phyloP scores from a whole-genome alignment of 2,113 vertebrate species.

The Quiscalus mexicanus region DNA sequence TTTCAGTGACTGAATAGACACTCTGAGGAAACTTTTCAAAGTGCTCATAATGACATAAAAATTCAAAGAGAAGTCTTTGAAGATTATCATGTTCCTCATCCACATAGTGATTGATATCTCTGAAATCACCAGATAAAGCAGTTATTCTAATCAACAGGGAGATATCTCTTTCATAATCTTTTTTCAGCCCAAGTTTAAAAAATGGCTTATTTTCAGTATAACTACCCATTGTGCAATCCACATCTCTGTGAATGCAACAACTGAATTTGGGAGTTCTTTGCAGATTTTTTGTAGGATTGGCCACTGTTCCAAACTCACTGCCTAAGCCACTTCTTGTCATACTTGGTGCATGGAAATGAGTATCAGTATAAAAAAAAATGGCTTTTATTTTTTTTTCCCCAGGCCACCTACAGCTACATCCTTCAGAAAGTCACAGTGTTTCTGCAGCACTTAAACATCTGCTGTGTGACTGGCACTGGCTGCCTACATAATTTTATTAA shows the following conservation, averaged over 20 bases:
- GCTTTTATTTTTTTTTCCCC: fast-evolving
- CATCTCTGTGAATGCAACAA: not conserved
- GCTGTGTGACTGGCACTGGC: not conserved
- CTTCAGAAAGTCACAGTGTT: not conserved
- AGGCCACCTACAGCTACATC: not conserved
- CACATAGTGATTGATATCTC: not conserved
- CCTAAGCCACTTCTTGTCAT: not conserved
- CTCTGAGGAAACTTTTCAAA: not conserved
- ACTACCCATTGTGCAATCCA: not conserved
- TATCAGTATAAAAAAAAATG: not conserved
- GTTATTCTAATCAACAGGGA: not conserved
- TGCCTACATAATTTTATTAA: not conserved
- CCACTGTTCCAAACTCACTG: not conserved
- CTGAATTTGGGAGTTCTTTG: not conserved
- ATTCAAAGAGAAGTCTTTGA: not conserved
- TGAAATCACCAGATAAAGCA: not conserved
- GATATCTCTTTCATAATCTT: not conserved
- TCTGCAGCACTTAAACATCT: not conserved
- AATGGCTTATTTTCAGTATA: not conserved
- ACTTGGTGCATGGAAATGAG: not conserved
- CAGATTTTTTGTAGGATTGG: not conserved
- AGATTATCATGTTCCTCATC: not conserved
- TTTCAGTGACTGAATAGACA: not conserved
- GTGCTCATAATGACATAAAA: not conserved
- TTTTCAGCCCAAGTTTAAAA: not conserved